Percentiles rank a stretch among this genome's conserved stretches.
Conservation (phyloP, 2,113 vertebrate genomes). For the Nannospalax galili region DNA sequence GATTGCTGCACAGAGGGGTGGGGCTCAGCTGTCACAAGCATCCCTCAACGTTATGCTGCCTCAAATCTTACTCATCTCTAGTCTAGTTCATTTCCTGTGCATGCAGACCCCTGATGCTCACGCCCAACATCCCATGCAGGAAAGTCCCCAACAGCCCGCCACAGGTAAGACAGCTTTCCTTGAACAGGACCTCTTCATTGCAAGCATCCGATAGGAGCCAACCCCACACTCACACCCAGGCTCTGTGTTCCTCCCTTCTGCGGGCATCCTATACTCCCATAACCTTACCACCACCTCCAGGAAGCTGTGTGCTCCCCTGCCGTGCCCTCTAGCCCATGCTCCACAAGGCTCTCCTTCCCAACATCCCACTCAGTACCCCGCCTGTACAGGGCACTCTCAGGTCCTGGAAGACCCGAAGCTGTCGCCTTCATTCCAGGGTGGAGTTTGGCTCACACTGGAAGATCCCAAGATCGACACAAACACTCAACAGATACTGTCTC, state of each 20-base stretch:
- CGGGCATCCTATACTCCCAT: too few relatives aligned
- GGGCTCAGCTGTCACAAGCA: too few relatives aligned
- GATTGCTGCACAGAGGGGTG: neutral
- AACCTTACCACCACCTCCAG: too few relatives aligned
- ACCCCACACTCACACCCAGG: too few relatives aligned
- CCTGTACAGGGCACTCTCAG: neutral
- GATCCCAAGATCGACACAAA: neutral
- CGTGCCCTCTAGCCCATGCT: too few relatives aligned
- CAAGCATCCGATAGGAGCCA: neutral
- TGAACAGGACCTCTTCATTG: neutral
- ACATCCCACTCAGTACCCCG: accelerated
- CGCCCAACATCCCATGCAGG: neutral
- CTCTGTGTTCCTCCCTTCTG: neutral
- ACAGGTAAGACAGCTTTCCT: neutral
- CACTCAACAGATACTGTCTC: neutral
- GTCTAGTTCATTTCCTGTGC: neutral
- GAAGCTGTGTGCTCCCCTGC: too few relatives aligned
- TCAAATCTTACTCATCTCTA: neutral
- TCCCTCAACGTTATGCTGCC: neutral
- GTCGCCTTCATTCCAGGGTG: neutral
- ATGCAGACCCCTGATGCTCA: neutral
- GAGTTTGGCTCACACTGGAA: neutral
- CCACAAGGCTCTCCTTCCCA: neutral
- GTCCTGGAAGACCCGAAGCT: neutral
- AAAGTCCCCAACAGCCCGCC: neutral